Base-by-base conservation (phyloP, 2,888 invertebrate genomes). In the Operophtera brumata region DNA sequence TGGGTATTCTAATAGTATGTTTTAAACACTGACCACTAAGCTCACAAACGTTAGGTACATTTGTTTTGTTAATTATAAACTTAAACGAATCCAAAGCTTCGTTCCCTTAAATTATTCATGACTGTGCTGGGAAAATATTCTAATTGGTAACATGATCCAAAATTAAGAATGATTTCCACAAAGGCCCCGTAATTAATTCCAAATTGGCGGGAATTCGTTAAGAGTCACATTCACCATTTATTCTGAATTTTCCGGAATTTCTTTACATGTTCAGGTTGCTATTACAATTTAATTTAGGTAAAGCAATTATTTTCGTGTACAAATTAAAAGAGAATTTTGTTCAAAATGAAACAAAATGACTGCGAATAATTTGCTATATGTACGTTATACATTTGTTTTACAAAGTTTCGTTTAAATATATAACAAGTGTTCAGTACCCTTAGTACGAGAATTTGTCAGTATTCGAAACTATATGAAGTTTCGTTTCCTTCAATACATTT, bases 171-270 rank as follows among this genome's bases (percentile, higher is more conserved):
- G 65, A 62, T 61, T 56, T 59, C 46, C 49, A 49, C 37, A 34
- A 51, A 49, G 46, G 52, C 63, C 53, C 51, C 59, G 65, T 67
- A 71, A 72, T 71, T 69, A 70, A 69, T 67, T 62, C 45, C 56
- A 52, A 56, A 56, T 54, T 48, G 53, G 57, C 59, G 55, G 59
- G 56, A 71, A 67, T 65, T 73, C 61, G 70, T 67, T 71, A 68
- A 63, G 57, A 53, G 51, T 13, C 12, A 37, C 39, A 9, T 39
- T 41, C 26, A n/a, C 11, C n/a, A 41, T 11, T 41, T 41, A 39
- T 39, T n/a, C 39, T 10, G 20, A 34, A 34, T 20, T 26, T 26
- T n/a, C 11, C 25, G 40, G 9, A 10, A 14, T 20, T 46, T 43
- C 43, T 32, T 13, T 43, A 8, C 32, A 32, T 43, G 13, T 43